Conservation (phyloP, 1,140 invertebrate genomes). For the Asobara japonica region DNA sequence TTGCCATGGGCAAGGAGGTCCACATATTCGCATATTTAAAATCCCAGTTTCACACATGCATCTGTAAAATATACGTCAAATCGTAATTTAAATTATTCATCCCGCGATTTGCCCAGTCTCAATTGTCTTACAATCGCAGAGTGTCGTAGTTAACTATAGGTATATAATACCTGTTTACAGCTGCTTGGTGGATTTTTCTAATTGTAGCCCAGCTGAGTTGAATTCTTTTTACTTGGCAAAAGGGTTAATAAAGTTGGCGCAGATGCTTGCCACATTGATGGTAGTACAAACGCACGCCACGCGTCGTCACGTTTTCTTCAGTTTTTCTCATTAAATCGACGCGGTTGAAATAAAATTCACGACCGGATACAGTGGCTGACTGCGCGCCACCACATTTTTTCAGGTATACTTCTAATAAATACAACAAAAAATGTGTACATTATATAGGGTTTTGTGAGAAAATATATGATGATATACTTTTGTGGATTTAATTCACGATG, state of each 20-base stretch:
- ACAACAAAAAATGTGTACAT: too few species aligned
- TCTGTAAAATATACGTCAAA: too few species aligned
- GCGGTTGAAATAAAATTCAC: constrained; percentile 1
- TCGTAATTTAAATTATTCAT: too few species aligned
- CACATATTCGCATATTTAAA: neutral
- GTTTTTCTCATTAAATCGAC: constrained; percentile 1
- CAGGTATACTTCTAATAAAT: too few species aligned
- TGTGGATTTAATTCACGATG: too few species aligned
- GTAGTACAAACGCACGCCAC: neutral
- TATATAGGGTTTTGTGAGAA: too few species aligned
- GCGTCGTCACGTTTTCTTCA: neutral
- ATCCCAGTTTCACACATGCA: too few species aligned
- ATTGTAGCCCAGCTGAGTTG: neutral
- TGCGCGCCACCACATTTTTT: neutral
- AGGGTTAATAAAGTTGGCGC: neutral
- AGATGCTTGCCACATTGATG: neutral
- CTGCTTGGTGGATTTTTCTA: neutral
- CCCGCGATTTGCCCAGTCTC: too few species aligned
- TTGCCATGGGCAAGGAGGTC: neutral
- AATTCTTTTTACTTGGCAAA: neutral
- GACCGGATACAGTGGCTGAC: neutral
- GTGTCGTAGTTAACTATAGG: too few species aligned
- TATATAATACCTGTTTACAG: too few species aligned
- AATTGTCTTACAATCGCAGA: too few species aligned
- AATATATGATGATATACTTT: too few species aligned